Evolutionary conservation across 2,113 vertebrate genomes (phyloP).

Genomic region (Phyllostomus discolor): DNA sequence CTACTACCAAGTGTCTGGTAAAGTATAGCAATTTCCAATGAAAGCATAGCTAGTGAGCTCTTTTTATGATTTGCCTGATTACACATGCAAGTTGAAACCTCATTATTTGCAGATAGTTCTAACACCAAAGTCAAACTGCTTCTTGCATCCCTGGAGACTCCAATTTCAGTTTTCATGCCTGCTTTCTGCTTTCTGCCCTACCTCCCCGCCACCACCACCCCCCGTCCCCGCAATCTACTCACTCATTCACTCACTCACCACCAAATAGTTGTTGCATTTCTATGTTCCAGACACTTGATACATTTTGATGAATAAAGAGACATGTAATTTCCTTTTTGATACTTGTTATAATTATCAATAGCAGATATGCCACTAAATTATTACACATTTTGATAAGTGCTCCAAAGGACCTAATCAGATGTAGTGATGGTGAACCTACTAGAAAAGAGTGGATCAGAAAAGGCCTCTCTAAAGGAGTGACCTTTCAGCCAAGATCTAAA

Average conservation of each 20-base stretch:
- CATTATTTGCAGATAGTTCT: neutral
- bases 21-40: neutral
- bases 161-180: neutral
- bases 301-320: neutral
- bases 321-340: neutral
- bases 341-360: neutral
- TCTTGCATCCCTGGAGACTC: neutral
- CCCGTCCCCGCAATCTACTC: neutral
- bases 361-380: neutral
- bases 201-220: too few species aligned
- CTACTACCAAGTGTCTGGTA: neutral
- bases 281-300: neutral
- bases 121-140: neutral
- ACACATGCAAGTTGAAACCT: neutral
- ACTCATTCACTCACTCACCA: neutral
- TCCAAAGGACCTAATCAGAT: neutral
- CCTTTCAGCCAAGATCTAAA: neutral
- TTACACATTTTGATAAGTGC: neutral
- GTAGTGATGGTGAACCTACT: neutral
- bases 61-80: neutral
- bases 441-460: neutral
- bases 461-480: neutral
- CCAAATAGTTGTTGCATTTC: neutral
- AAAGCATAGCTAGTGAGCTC: neutral
- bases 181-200: neutral